Conservation (phyloP, 2,113 vertebrate species). For the Pterocles gutturalis region DNA sequence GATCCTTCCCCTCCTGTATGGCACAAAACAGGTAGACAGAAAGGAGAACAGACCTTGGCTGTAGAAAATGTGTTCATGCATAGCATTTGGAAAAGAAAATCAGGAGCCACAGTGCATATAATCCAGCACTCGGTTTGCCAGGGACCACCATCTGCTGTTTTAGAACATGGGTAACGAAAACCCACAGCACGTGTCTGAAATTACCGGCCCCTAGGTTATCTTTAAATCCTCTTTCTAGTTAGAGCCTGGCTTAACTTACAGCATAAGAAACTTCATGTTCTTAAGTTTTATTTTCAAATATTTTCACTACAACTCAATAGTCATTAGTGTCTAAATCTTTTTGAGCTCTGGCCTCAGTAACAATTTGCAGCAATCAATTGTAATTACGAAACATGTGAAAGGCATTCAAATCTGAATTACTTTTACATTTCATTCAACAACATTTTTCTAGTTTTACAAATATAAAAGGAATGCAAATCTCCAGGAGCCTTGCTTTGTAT, state of each 20-base stretch:
- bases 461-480: background rate
- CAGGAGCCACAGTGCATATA: rapidly evolving
- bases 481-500: background rate
- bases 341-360: background rate
- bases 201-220: background rate
- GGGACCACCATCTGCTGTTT: background rate
- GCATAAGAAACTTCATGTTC: background rate
- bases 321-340: background rate
- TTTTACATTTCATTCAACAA: background rate
- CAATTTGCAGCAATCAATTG: background rate
- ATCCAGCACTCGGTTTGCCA: rapidly evolving
- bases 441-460: background rate
- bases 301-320: background rate
- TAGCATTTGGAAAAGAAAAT: rapidly evolving
- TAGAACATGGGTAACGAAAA: rapidly evolving
- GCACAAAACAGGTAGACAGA: background rate
- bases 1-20: background rate
- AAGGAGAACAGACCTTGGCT: background rate
- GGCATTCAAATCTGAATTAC: background rate
- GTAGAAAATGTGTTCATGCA: background rate
- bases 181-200: background rate
- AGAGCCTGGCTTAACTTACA: background rate
- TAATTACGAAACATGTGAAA: background rate
- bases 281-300: background rate
- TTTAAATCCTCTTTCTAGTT: background rate